A percentile compares a stretch with the other conserved stretches of the same genome.
Conservation (phyloP, 2,113 vertebrate species). For the Laticauda laticaudata region DNA sequence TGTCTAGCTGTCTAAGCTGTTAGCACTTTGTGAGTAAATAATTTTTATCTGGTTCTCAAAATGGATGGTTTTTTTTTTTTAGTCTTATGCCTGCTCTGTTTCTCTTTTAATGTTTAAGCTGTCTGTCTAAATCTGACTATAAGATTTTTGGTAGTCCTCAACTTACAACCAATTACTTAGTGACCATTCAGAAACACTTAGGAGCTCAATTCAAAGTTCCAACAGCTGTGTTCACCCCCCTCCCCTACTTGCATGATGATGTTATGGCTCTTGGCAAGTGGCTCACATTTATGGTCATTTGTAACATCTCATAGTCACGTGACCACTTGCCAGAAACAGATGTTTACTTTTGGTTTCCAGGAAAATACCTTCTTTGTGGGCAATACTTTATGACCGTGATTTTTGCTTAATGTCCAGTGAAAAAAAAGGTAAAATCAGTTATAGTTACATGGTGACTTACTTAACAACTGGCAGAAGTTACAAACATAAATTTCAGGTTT, state of each 20-base stretch:
- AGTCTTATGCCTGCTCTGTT: not conserved
- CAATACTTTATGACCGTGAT: not conserved
- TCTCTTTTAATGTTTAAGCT: not conserved
- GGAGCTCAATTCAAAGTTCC: not conserved
- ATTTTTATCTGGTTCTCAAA: not conserved
- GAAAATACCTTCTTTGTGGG: not conserved
- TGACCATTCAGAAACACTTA: not conserved
- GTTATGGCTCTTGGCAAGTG: not conserved
- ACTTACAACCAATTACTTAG: not conserved
- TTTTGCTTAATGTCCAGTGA: not conserved
- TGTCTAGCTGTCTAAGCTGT: not conserved
- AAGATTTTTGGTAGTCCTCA: not conserved
- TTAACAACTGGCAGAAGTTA: not conserved
- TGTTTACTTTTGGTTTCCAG: not conserved
- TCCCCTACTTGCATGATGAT: not conserved
- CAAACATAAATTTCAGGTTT: not conserved
- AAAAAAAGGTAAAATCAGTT: not conserved
- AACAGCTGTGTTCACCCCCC: not conserved
- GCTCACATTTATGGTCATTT: not conserved
- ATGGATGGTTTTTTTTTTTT: not conserved
- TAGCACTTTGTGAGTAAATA: not conserved
- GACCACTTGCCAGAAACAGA: not conserved
- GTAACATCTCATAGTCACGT: not conserved
- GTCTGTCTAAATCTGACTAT: not conserved
- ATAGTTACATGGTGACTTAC: not conserved